Evolutionary conservation across 2,888 invertebrate genomes (phyloP), one percentile per base, ranked within the genome.

Genomic region (Pseudococcus longispinus): DNA sequence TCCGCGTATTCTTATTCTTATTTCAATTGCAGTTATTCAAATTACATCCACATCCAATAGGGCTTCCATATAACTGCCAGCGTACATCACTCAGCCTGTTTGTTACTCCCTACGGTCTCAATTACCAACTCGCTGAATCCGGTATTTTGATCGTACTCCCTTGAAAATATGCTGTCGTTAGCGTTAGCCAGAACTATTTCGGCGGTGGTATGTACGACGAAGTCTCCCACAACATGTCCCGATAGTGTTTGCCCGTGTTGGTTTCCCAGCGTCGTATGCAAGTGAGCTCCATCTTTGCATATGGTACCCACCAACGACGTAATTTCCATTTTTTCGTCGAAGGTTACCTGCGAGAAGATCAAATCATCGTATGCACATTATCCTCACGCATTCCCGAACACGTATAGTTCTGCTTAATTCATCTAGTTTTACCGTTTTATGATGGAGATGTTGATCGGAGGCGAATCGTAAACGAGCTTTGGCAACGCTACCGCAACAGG

Each of bases 231-330:
- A 18, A 91, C 90, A 88, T 91, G 91, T 82, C 91, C 91, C 11
- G 91, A 90, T 77, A 91, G 88, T 29, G 91, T 90, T 8, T 89
- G 87, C 0, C 91, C 91, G 42, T 90, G 89, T 42, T 88, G 88
- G 87, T 91, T 90, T 84, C 90, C 90, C 46, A 91, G 89, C 18
- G 90, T 89, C 4, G 90, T 89, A 88, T 91, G 91, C 2, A 91
- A 89, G 88, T 91, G 91, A 23, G 90, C 90, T 23, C 89, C 90
- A 26, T 88, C 89, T 84, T 88, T 84, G 15, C 90, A 90, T 32
- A 91, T 84, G 3, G 91, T 91, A 8, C 91, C 91, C 44, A 91
- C 91, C 51, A 91, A 89, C 3, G 91, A 91, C 5, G 90, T 90
- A 80, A 91, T 91, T 88, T 91, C 91, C 89, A 90, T 90, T 70